Evolutionary conservation across 2,888 invertebrate species (phyloP), one percentile per base, ranked within the genome.

Genomic region (Andrena marginata): DNA sequence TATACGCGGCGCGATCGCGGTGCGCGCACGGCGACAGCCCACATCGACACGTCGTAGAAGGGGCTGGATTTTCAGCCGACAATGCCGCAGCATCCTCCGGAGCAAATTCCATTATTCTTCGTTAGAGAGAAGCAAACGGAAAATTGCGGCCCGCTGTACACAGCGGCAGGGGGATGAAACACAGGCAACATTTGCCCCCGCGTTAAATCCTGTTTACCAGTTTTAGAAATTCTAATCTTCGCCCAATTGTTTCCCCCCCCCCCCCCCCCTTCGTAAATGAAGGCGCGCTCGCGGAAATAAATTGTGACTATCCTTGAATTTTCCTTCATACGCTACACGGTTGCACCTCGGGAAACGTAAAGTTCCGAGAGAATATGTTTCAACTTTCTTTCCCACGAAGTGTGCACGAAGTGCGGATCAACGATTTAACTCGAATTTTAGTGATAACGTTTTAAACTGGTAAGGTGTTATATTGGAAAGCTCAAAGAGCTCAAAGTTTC

Each of bases 31-130:
- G 5, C 42, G 35, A 13, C 51, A 42, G 56, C 8, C 29, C 26
- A 68, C 75, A 79, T 82, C 82, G 79, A 76, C 78, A 51, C 33
- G 35, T 65, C 56, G 71, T 63, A 70, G 71, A 82, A 68, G 51
- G 62, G 60, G 59, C 26, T 70, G 54, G 64, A 70, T 79, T 85
- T 73, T 68, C 73, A 71, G 77, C n/a, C 42, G 16, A 33, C 26
- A 71, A 75, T 64, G 65, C 69, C 31, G 42, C 23, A 8, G 72
- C 69, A 78, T 79, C 51, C 82, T 60, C 56, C 26, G 49, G 7
- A 59, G 64, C 62, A 73, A 75, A 84, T 83, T 77, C 80, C 76
- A 84, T 85, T 85, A 85, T 75, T 84, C 85, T 85, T 77, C 77
- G 82, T 85, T 85, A 85, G 80, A 62, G 74, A 10, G 74, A 35